A percentile compares a stretch with the other conserved stretches of the same genome.
phyloP scores from a whole-genome alignment of 2,888 invertebrate genomes.

The Pterobdella sp. region DNA sequence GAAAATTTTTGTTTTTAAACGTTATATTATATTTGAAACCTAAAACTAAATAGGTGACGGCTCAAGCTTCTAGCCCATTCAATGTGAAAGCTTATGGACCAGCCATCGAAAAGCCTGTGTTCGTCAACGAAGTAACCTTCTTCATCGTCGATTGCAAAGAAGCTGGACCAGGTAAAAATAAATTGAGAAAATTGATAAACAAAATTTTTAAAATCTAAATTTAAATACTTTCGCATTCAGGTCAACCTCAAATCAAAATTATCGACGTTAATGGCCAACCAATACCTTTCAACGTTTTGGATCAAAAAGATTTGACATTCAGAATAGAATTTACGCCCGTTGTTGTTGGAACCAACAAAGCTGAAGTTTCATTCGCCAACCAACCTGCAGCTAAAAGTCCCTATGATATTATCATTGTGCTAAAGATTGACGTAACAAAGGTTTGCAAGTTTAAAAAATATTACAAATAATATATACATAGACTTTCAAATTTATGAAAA shows the following conservation, averaged over 20 bases:
- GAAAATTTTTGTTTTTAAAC: neutral
- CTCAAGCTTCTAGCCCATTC: conserved; percentile 28
- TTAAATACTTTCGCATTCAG: conserved; percentile 4
- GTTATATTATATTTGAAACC: neutral
- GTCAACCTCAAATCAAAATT: conserved; percentile 27
- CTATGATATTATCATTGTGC: conserved; percentile 52
- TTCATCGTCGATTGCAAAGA: conserved; percentile 77
- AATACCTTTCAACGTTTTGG: conserved; percentile 25
- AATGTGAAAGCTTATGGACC: conserved; percentile 30
- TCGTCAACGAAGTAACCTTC: conserved; percentile 67
- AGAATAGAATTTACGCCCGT: conserved; percentile 30
- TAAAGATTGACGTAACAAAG: conserved; percentile 20
- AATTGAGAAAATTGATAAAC: neutral
- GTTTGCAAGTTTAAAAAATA: too few relatives aligned
- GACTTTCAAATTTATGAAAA: too few relatives aligned
- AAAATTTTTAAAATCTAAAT: neutral
- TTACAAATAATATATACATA: too few relatives aligned
- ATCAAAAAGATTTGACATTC: conserved; percentile 31
- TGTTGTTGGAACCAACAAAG: conserved; percentile 19
- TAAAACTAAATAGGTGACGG: conserved; percentile 23
- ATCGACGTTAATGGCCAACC: conserved; percentile 28
- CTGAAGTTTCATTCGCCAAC: conserved; percentile 26
- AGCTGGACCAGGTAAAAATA: conserved; percentile 63
- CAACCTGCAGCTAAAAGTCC: conserved; percentile 31
- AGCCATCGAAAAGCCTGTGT: conserved; percentile 69